A percentile compares a stretch with the other conserved stretches of the same genome.
phyloP scores from a whole-genome alignment of 2,113 vertebrate species.

The Podarcis cretensis region DNA sequence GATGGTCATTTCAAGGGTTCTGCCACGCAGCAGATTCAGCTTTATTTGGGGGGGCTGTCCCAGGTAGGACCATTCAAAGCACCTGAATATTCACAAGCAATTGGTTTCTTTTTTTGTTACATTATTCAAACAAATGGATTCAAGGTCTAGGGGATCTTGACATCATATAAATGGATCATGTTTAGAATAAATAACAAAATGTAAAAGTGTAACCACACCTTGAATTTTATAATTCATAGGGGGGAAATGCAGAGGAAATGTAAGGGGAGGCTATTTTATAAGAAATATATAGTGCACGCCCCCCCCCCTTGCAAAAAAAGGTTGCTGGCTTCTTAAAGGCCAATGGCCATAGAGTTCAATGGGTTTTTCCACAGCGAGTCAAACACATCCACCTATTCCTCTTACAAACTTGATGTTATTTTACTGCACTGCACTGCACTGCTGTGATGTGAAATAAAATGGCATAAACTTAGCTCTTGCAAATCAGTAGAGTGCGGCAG shows the following conservation, averaged over 20 bases:
- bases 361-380: not conserved
- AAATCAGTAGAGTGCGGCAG: not conserved
- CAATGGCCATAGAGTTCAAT: no score
- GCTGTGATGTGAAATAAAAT: constrained; percentile 5
- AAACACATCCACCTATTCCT: not conserved
- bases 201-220: not conserved
- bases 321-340: not conserved
- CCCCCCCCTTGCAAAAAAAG: not conserved
- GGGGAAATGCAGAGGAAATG: not conserved
- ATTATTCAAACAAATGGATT: not conserved
- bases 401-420: constrained; percentile 9
- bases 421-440: not conserved
- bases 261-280: not conserved
- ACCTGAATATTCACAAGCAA: not conserved
- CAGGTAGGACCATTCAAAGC: not conserved
- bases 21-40: not conserved
- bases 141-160: not conserved
- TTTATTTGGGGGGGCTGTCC: not conserved
- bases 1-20: not conserved
- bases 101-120: not conserved
- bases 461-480: not conserved
- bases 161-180: not conserved
- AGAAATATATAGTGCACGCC: not conserved
- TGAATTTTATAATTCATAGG: not conserved
- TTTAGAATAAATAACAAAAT: not conserved